Evolutionary conservation across 2,113 vertebrate species (phyloP).

Genomic region (Indicator maculatus): DNA sequence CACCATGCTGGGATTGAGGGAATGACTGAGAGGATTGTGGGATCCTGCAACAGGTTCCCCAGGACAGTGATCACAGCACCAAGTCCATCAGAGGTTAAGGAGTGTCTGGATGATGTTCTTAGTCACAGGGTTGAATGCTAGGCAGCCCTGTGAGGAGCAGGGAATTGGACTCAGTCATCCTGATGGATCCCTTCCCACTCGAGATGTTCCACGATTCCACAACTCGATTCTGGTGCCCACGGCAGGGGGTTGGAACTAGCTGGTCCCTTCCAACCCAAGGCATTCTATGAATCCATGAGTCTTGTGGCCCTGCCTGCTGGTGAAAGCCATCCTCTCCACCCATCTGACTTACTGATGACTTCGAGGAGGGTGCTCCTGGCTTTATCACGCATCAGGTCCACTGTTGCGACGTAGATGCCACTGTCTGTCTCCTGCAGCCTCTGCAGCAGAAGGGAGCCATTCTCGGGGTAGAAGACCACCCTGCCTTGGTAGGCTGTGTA

Average conservation of each 20-base stretch:
- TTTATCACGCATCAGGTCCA: not conserved
- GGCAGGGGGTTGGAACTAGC: too few relatives aligned
- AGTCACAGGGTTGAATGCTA: not conserved
- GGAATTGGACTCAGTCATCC: not conserved
- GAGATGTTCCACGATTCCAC: not conserved
- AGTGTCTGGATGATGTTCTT: not conserved
- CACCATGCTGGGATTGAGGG: too few relatives aligned
- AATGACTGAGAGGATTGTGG: not conserved
- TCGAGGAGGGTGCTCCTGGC: not conserved
- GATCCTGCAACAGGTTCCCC: not conserved
- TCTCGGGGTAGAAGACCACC: not conserved
- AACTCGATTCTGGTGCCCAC: not conserved
- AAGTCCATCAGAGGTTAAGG: not conserved
- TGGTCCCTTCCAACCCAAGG: too few relatives aligned
- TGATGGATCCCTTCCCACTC: not conserved
- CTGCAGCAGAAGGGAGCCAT: not conserved
- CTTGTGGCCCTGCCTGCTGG: too few relatives aligned
- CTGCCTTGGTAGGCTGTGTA: not conserved
- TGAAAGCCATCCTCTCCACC: not conserved
- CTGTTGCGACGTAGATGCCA: not conserved
- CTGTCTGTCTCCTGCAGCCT: not conserved
- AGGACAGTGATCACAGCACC: not conserved
- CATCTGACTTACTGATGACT: not conserved
- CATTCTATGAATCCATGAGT: too few relatives aligned
- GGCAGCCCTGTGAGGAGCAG: not conserved